phyloP scores from a whole-genome alignment of 2,113 vertebrate species.

The Halcyon malimbica region DNA sequence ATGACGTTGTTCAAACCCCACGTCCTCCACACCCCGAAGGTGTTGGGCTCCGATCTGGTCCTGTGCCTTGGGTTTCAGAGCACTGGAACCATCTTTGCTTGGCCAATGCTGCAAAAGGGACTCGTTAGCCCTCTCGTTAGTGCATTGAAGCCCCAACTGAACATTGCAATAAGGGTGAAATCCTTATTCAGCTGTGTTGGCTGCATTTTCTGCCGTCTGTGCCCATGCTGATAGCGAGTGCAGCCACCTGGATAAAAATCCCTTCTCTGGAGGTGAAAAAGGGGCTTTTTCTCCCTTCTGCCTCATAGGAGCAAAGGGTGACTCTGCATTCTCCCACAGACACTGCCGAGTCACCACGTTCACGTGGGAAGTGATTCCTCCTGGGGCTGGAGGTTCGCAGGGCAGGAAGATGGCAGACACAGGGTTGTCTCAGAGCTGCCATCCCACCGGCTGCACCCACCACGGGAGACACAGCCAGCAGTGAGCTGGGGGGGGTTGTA shows the following conservation, averaged over 20 bases:
- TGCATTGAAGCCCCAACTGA: fast-evolving
- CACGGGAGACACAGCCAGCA: neutral
- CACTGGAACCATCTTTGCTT: neutral
- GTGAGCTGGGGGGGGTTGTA: fast-evolving
- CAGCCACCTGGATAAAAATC: neutral
- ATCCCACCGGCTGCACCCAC: neutral
- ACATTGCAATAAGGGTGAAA: neutral
- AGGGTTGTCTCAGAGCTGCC: neutral
- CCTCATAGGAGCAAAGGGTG: neutral
- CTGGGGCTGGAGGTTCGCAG: neutral
- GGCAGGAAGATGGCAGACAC: neutral
- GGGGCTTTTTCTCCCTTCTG: neutral
- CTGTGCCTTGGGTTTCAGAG: fast-evolving
- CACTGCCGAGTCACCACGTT: neutral
- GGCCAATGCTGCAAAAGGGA: neutral
- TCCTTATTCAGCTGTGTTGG: neutral
- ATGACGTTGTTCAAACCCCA: fast-evolving
- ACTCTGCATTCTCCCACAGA: neutral
- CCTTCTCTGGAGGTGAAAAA: neutral
- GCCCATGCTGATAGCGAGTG: fast-evolving
- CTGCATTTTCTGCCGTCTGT: fast-evolving
- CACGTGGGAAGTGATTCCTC: neutral
- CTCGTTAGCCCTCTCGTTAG: fast-evolving
- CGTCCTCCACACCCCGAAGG: neutral
- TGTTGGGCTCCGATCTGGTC: neutral